Evolutionary conservation across 1,140 invertebrate genomes (phyloP).

Genomic region (Glomeris maerens): DNA sequence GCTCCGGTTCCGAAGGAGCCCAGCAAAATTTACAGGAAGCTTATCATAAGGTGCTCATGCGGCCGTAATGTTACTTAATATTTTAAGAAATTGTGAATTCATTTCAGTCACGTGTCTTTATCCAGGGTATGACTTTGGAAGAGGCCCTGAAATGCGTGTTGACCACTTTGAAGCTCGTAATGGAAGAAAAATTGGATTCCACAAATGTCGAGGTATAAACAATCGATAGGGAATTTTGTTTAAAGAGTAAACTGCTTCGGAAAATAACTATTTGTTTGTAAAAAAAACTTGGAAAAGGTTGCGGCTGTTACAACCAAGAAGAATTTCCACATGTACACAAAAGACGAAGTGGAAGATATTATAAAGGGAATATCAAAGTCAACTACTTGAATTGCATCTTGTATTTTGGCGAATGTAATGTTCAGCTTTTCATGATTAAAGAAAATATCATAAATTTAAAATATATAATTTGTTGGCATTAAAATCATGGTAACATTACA

Average conservation of each 20-base stretch:
- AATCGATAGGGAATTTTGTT: constrained; percentile 5
- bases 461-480: too few species aligned
- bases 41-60: constrained; percentile 56
- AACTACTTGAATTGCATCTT: too few species aligned
- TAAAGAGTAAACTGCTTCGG: constrained; percentile 1
- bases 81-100: not conserved
- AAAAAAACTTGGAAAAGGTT: constrained; percentile 27
- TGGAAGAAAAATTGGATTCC: constrained; percentile 98
- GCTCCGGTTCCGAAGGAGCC: constrained; percentile 96
- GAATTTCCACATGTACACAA: constrained; percentile 78
- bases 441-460: too few species aligned
- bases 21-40: constrained; percentile 88
- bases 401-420: too few species aligned
- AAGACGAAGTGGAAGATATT: constrained; percentile 79
- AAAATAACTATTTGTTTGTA: constrained; percentile 7
- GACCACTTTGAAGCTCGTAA: constrained; percentile 96
- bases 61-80: not conserved
- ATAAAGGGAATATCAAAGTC: constrained; percentile 46
- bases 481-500: too few species aligned
- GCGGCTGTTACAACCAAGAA: constrained; percentile 75
- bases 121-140: constrained; percentile 86
- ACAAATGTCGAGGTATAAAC: constrained; percentile 84
- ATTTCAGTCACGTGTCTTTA: constrained; percentile 21
- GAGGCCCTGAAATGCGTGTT: constrained; percentile 85
- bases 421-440: too few species aligned